Evolutionary conservation across 2,113 vertebrate species (phyloP).

Genomic region (Rhea americana): DNA sequence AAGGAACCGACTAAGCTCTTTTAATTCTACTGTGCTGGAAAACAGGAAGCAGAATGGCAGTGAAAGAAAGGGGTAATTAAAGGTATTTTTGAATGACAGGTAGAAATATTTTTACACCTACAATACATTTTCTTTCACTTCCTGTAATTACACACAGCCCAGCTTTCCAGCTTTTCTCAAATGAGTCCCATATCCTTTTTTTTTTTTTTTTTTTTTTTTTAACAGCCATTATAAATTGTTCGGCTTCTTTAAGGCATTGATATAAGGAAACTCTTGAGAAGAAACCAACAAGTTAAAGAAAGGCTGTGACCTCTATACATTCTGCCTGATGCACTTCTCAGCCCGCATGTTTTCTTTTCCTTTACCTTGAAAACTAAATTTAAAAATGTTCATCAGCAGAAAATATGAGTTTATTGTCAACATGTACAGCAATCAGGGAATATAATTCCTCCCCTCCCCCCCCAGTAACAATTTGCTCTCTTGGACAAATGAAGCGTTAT

Average conservation of each 20-base stretch:
- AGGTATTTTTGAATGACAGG: background rate
- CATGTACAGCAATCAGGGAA: background rate
- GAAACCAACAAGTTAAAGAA: slow-evolving; percentile 1
- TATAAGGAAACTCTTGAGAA: slow-evolving; percentile 29
- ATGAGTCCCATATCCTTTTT: background rate
- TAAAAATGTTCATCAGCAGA: background rate
- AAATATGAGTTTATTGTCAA: background rate
- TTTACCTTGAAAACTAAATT: slow-evolving; percentile 26
- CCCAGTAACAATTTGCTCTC: background rate
- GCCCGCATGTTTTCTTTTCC: background rate
- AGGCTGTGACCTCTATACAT: background rate
- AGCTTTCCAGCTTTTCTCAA: background rate
- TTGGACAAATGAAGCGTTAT: background rate
- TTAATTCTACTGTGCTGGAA: background rate
- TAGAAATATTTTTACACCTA: background rate
- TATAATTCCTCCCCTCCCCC: background rate
- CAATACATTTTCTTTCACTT: background rate
- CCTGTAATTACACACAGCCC: background rate
- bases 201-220: background rate
- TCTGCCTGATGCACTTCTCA: background rate
- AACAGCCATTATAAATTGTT: background rate
- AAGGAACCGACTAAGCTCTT: background rate
- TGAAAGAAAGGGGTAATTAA: background rate
- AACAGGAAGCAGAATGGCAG: background rate
- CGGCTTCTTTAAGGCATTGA: background rate